A percentile compares a stretch with the other conserved stretches of the same genome.
Conservation (phyloP, 2,113 vertebrate species). For the Columba livia region DNA sequence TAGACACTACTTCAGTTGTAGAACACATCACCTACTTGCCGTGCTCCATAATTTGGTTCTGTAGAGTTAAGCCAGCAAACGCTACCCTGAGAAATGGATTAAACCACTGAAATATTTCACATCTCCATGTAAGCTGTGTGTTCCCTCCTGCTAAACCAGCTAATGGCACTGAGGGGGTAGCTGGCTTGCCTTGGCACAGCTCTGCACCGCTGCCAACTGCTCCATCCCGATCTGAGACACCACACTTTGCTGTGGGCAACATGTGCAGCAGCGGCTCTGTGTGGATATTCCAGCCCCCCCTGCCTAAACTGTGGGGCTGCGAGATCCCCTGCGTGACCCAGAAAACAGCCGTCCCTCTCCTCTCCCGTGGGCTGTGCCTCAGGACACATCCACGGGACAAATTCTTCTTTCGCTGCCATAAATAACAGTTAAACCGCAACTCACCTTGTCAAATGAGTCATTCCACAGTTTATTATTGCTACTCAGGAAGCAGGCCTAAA, state of each 20-base stretch:
- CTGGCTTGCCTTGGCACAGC: background rate
- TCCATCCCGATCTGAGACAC: background rate
- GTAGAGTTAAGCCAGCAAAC: background rate
- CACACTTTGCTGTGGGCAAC: accelerated
- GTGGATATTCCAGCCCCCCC: accelerated
- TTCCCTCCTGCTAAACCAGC: background rate
- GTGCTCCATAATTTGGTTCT: background rate
- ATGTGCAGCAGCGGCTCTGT: background rate
- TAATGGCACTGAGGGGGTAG: background rate
- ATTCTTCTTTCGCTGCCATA: background rate
- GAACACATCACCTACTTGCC: background rate
- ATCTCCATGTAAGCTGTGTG: background rate
- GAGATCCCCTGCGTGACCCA: background rate
- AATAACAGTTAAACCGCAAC: background rate
- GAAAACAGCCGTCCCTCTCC: background rate
- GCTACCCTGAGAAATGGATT: background rate
- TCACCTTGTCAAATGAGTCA: background rate
- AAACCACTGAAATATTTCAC: background rate
- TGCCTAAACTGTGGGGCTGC: background rate
- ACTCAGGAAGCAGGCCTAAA: background rate
- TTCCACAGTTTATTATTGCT: background rate
- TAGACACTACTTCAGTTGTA: background rate
- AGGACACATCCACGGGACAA: background rate
- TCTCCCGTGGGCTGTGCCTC: background rate
- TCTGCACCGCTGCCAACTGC: background rate